phyloP scores from a whole-genome alignment of 2,113 vertebrate genomes.

The Ailuropoda melanoleuca region DNA sequence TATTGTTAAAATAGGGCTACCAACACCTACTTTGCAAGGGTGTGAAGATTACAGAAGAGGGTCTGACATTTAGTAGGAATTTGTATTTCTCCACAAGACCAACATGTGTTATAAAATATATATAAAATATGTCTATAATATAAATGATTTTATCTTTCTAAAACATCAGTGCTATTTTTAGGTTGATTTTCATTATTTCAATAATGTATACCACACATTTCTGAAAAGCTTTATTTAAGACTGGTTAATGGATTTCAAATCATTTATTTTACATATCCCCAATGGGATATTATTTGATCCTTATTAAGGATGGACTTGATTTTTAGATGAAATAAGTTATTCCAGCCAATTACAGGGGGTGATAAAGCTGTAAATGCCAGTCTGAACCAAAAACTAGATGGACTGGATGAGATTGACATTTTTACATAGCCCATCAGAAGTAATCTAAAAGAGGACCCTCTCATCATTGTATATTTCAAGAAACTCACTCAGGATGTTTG shows the following conservation, averaged over 20 bases:
- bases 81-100: constrained; percentile 34
- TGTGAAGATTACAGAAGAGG: constrained; percentile 25
- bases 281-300: neutral
- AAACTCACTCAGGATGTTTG: neutral
- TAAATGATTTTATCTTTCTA: constrained; percentile 39
- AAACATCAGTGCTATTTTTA: constrained; percentile 19
- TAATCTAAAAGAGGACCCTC: constrained; percentile 20
- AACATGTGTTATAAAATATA: neutral
- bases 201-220: constrained; percentile 38
- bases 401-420: neutral
- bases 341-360: neutral
- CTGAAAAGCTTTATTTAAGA: constrained; percentile 45
- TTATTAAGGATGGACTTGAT: neutral
- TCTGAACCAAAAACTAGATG: constrained; percentile 41
- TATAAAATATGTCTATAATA: neutral
- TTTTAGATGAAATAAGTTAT: neutral
- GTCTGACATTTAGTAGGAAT: constrained; percentile 30
- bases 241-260: neutral
- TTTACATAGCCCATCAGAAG: neutral
- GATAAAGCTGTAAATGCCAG: neutral
- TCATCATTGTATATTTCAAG: constrained; percentile 16
- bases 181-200: constrained; percentile 53
- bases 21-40: neutral
- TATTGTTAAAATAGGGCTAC: constrained; percentile 16
- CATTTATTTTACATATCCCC: neutral